Evolutionary conservation across 1,140 invertebrate genomes (phyloP), one percentile per base, ranked within the genome.

Genomic region (Drosophila ficusphila): DNA sequence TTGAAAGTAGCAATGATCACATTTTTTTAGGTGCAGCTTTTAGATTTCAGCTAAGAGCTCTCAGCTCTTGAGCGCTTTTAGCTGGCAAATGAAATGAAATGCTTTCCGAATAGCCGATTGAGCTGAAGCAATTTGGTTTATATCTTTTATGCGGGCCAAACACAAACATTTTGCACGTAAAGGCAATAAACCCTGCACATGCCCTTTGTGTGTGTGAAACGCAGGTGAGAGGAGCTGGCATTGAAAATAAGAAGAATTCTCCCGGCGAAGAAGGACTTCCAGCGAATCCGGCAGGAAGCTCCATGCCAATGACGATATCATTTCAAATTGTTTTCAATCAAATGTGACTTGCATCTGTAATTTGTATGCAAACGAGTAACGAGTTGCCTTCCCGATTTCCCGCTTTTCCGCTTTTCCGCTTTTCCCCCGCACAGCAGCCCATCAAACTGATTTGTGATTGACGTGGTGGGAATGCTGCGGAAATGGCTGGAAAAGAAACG

Each of bases 281-380:
- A 42, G 41, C 19, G 8, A 14, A 19, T 11, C 34, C 16, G 19
- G 27, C 39, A 19, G 29, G 38, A 6, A 53, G 64, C 27, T 58
- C 44, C 41, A 31, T 23, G 41, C 60, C 58, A 71, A 57, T 57
- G 53, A 78, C 61, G 61, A 85, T 85, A 85, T 85, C 79, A 85
- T 85, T 85, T 85, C 76, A 85, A 85, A 85, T 85, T 85, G 79
- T 85, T 85, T 85, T 85, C 79, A 79, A 85, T 85, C 79, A 85
- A 79, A 85, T 85, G 79, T 79, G 79, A 85, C 79, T 85, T 85
- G 79, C 81, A 85, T 85, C 81, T 76, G 79, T 85, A 85, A 85
- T 85, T 85, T 79, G 76, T 76, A 79, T 85, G 79, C 79, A 85
- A 76, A 79, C 79, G 79, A 79, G 76, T 49, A 64, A 49, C 70